Evolutionary conservation across 2,888 invertebrate species (phyloP), one percentile per base, ranked within the genome.

Genomic region (Mimas tiliae): DNA sequence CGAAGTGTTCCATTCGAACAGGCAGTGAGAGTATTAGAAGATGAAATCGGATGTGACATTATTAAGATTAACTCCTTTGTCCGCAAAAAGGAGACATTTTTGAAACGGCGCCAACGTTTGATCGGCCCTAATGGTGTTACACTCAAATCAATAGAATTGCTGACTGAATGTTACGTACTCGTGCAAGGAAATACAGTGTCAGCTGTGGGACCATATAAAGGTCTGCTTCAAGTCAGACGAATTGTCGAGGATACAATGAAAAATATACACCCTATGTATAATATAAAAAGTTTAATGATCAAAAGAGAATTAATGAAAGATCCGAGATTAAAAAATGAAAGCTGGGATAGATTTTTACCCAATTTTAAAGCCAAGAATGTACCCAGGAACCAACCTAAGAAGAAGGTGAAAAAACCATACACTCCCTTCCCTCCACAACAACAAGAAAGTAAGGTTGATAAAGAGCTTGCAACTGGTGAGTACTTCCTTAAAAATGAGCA

Each of bases 51-150:
- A 38, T 98, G 98, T 82, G 99, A 99, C 84, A 98, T 99, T 34
- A 98, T 99, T 62, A 99, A 99, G 94, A 98, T 99, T 71, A 97
- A 98, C 62, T 97, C 96, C 53, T 93, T 98, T 82, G 97, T 99
- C 0, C 93, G 96, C 64, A 99, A 98, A 84, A 96, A 96, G 81
- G 99, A 99, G 70, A 97, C 98, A 76, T 99, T 99, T 91, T 95
- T 99, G 0, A 99, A 99, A 87, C 94, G 99, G 75, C 94, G 99
- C 16, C 98, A 99, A 83, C 94, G 99, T 38, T 90, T 99, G 0
- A 98, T 99, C 73, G 99, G 99, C 0, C 98, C 99, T 0, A 98
- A 99, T 88, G 99, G 99, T n/a, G 98, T 98, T 12, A 99, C 99
- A 0, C 93, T 99, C 11, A 99, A 99, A 86, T 98, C 99, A 0